These are phyloP conservation scores for Mohoua ochrocephala DNA, from an alignment of 2,113 vertebrate species.

Conservation along the genomic window DNA sequence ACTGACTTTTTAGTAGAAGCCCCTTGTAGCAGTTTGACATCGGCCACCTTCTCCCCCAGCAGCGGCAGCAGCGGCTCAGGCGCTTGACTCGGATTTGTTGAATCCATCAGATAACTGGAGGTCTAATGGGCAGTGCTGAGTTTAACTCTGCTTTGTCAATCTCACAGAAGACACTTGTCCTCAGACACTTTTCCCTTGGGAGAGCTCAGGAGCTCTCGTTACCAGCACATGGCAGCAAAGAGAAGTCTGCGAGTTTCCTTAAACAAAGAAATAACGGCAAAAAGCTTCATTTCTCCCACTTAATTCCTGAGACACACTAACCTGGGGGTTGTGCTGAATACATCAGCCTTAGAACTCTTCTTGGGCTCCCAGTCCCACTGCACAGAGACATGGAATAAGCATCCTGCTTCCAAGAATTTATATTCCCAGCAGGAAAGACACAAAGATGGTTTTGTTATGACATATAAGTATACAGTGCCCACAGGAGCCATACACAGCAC, in stretches of 20 bases:
- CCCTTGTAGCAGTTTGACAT: neutral
- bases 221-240: neutral
- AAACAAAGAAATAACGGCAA: neutral
- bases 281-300: neutral
- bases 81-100: neutral
- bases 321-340: neutral
- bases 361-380: neutral
- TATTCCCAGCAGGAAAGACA: neutral
- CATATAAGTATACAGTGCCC: accelerated
- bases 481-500: neutral
- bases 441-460: neutral
- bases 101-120: neutral
- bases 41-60: neutral
- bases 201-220: neutral
- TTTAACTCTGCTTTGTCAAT: neutral
- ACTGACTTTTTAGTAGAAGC: neutral
- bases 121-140: neutral
- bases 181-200: neutral
- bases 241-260: neutral
- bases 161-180: neutral
- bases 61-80: neutral
- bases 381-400: neutral
- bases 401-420: neutral
- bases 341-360: neutral
- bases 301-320: neutral